These are phyloP conservation scores for Neogale vison DNA, from an alignment of 2,113 vertebrate genomes.

Conservation along the genomic window DNA sequence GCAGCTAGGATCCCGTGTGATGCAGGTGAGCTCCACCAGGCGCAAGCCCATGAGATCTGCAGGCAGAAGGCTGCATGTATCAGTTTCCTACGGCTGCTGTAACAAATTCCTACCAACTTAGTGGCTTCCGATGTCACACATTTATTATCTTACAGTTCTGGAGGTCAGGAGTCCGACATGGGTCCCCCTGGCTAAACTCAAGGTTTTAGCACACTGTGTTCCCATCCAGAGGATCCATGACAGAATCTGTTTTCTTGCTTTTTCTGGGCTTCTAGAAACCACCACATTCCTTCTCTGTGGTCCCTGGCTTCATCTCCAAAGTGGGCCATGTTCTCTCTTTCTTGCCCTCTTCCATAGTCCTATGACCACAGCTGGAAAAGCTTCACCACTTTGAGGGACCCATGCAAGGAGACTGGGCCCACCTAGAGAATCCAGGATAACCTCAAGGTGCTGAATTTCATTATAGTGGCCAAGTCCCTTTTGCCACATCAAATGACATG, in stretches of 20 bases:
- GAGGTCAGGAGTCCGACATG: neutral
- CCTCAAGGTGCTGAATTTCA: neutral
- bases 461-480: neutral
- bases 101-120: neutral
- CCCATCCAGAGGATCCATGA: neutral
- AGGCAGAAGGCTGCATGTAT: neutral
- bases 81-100: neutral
- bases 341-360: neutral
- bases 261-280: neutral
- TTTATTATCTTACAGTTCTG: neutral
- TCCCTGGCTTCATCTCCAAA: neutral
- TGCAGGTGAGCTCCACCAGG: accelerated
- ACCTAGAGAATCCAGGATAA: too few species aligned
- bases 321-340: neutral
- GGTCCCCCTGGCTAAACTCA: neutral
- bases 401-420: neutral
- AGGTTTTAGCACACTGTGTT: neutral
- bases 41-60: too few species aligned
- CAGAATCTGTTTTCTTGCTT: neutral
- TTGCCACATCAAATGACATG: neutral
- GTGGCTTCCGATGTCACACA: neutral
- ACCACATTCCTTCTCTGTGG: neutral
- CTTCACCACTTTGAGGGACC: neutral
- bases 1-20: neutral
- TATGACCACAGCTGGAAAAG: neutral